A percentile compares a stretch with the other conserved stretches of the same genome.
Conservation (phyloP, 23 tunicate species). For the Ascidia mentula region DNA sequence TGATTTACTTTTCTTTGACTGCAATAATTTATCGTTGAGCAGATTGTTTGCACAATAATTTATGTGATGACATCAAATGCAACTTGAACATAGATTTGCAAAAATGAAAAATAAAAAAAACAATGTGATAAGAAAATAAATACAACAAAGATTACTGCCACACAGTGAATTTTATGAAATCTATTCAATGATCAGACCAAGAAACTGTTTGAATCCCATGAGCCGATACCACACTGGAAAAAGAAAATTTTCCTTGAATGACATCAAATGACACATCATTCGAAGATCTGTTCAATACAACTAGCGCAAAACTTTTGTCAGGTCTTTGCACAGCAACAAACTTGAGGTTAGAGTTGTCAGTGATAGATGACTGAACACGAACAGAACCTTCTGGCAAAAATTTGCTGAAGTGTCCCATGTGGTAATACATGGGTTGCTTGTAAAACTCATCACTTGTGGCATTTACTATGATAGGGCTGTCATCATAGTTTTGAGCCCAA, state of each 20-base stretch:
- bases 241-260: background rate
- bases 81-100: too few species aligned
- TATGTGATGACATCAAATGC: too few species aligned
- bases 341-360: slow-evolving; percentile 15
- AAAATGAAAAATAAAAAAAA: background rate
- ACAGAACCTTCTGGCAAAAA: slow-evolving; percentile 72
- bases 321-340: slow-evolving; percentile 54
- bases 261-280: slow-evolving; percentile 42
- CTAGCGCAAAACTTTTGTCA: slow-evolving; percentile 36
- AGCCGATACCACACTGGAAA: slow-evolving; percentile 34
- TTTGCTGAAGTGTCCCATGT: slow-evolving; percentile 93
- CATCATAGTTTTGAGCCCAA: slow-evolving; percentile 95
- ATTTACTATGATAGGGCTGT: slow-evolving; percentile 89
- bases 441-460: slow-evolving; percentile 91
- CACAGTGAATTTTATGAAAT: background rate
- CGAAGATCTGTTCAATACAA: slow-evolving; percentile 58
- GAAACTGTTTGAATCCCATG: slow-evolving; percentile 66
- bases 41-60: too few species aligned
- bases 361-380: slow-evolving; percentile 34
- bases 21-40: too few species aligned
- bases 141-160: too few species aligned
- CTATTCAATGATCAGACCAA: slow-evolving; percentile 28
- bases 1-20: too few species aligned
- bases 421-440: slow-evolving; percentile 96
- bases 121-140: too few species aligned